Conservation (phyloP, 2,888 invertebrate species). For the Coelinius sp. region DNA sequence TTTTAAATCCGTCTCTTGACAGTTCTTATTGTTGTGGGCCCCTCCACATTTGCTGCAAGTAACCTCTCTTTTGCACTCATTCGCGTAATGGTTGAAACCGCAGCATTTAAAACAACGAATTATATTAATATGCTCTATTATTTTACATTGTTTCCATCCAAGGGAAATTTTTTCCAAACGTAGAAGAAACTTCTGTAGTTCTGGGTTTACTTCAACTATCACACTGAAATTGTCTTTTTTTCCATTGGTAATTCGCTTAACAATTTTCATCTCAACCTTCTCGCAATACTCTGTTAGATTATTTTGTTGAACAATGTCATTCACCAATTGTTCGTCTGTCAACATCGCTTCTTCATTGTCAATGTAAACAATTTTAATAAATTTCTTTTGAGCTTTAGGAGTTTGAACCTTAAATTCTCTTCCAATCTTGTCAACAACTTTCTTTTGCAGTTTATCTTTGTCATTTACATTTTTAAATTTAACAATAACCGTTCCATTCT, state of each 20-base stretch:
- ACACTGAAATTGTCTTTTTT: conserved; percentile 30
- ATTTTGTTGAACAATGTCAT: conserved; percentile 34
- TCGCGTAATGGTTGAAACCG: conserved; percentile 35
- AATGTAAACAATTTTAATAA: conserved; percentile 37
- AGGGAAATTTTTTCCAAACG: conserved; percentile 29
- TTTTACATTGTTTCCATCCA: conserved; percentile 37
- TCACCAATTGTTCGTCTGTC: conserved; percentile 26
- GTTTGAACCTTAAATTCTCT: conserved; percentile 34
- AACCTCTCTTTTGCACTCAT: conserved; percentile 34
- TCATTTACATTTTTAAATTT: conserved; percentile 37
- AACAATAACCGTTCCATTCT: conserved; percentile 33
- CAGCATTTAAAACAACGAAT: conserved; percentile 34
- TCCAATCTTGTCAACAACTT: conserved; percentile 17
- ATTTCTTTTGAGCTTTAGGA: conserved; percentile 34
- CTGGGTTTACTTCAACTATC: conserved; percentile 34
- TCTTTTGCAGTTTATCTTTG: conserved; percentile 32
- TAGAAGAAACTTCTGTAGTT: conserved; percentile 30
- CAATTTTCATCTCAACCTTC: conserved; percentile 6
- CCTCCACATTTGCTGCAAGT: conserved; percentile 36
- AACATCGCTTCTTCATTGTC: conserved; percentile 29
- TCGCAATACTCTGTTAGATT: conserved; percentile 12
- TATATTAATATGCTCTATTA: conserved; percentile 30
- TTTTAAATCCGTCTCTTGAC: conserved; percentile 29
- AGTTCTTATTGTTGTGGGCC: conserved; percentile 28
- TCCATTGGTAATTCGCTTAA: conserved; percentile 28